These are phyloP conservation scores for Acropternis orthonyx DNA, from an alignment of 2,797 vertebrate genomes.

Conservation along the genomic window DNA sequence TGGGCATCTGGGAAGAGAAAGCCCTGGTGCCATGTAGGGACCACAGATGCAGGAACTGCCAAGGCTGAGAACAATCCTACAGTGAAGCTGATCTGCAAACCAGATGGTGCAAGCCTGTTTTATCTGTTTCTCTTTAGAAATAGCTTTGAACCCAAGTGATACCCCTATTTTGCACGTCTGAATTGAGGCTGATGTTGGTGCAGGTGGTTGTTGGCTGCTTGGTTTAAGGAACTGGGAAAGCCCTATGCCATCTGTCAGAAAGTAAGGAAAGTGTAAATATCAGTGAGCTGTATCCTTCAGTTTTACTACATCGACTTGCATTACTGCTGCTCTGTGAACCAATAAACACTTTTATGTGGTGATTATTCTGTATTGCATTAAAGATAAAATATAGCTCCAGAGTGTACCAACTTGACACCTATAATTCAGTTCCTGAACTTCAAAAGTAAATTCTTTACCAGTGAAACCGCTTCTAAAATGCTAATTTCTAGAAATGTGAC, in stretches of 20 bases:
- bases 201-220: background rate
- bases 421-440: background rate
- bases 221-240: background rate
- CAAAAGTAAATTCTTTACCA: constrained; percentile 38
- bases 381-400: background rate
- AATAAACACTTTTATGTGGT: background rate
- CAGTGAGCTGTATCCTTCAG: background rate
- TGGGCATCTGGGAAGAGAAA: background rate
- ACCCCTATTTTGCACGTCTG: background rate
- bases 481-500: constrained; percentile 17
- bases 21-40: accelerated
- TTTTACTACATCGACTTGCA: background rate
- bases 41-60: accelerated
- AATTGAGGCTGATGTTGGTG: background rate
- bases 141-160: background rate
- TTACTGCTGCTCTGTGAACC: background rate
- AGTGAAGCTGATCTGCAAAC: background rate
- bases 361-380: background rate
- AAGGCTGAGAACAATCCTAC: accelerated
- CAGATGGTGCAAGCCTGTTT: accelerated
- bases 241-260: background rate
- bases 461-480: background rate
- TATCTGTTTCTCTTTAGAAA: background rate
- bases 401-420: background rate
- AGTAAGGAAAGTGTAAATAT: background rate